Evolutionary conservation across 2,113 vertebrate species (phyloP), one percentile per base, ranked within the genome.

Genomic region (Oplegnathus fasciatus): DNA sequence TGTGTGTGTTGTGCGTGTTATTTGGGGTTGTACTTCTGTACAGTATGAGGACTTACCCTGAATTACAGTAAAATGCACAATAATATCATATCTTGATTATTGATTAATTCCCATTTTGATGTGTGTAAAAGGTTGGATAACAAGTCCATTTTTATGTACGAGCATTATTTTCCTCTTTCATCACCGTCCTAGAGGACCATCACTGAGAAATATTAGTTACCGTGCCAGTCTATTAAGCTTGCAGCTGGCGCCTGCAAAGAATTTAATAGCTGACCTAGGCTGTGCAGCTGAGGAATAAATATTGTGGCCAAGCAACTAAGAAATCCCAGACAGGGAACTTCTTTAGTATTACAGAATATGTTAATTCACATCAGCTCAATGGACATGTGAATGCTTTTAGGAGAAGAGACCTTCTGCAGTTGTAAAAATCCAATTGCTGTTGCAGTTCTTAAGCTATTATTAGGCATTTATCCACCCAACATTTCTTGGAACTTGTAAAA

Each of bases 231-330:
- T 66, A 79, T 83, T 89, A 68, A 54, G 46, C 44, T 61, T 70
- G 46, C 68, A 84, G 77, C 65, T 87, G 55, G 37, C 1, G 3
- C 32, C 66, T 65, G 24, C 52, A 55, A n/a, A 42, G 61, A 28
- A 40, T 72, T 72, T 67, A 78, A 84, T 81, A 76, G 44, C 61
- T 65, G 80, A 76, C 48, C 72, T 32, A 50, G 58, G 60, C 42
- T 37, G 60, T 28, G 65, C 1, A 57, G 26, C 37, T n/a, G 20
- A 70, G 69, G 60, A 44, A 68, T 86, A 62, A 76, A 88, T 62
- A 78, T 28, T 60, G 54, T 24, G 57, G 32, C 48, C 22, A 30
- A 83, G 34, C 32, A 62, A 68, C 14, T 24, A 22, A n/a, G 32
- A 75, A 86, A 82, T n/a, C 54, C 40, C 64, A 17, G 50, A 82